A percentile compares a stretch with the other conserved stretches of the same genome.
These are phyloP conservation scores for Liopterus haemorrhoidalis DNA, from an alignment of 2,888 invertebrate genomes.

Conservation along the genomic window DNA sequence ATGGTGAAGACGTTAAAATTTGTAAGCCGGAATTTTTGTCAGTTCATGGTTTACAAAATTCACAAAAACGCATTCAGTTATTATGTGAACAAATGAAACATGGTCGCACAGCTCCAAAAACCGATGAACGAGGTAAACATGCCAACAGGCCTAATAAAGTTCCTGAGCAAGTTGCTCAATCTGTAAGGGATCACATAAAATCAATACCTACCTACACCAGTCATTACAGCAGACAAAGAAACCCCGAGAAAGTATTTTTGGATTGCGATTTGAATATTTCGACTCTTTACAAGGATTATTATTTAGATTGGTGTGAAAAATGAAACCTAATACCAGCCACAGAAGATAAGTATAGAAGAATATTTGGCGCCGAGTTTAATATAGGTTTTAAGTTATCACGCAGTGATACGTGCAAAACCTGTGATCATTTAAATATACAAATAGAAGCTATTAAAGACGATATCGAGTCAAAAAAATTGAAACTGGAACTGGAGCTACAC, in stretches of 20 bases:
- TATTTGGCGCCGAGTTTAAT: constrained; percentile 28
- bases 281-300: constrained; percentile 7
- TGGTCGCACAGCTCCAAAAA: constrained; percentile 19
- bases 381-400: constrained; percentile 30
- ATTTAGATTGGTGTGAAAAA: constrained; percentile 7
- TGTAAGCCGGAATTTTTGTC: constrained; percentile 16
- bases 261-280: constrained; percentile 1
- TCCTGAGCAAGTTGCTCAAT: constrained; percentile 16
- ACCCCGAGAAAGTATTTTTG: constrained; percentile 17
- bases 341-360: constrained; percentile 17
- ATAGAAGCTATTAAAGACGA: constrained; percentile 13
- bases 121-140: constrained; percentile 23
- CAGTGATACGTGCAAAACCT: constrained; percentile 28
- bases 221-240: constrained; percentile 24
- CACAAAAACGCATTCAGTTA: constrained; percentile 19
- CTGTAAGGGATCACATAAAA: constrained; percentile 25
- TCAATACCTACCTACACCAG: constrained; percentile 25
- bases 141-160: constrained; percentile 24
- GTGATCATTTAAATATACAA: constrained; percentile 19
- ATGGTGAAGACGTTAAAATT: constrained; percentile 20
- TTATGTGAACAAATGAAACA: constrained; percentile 20
- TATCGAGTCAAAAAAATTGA: too few relatives aligned
- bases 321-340: neutral
- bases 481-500: constrained; percentile 22
- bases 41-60: constrained; percentile 24